These are phyloP conservation scores for Centropus unirufus DNA, from an alignment of 2,113 vertebrate genomes.

Conservation along the genomic window DNA sequence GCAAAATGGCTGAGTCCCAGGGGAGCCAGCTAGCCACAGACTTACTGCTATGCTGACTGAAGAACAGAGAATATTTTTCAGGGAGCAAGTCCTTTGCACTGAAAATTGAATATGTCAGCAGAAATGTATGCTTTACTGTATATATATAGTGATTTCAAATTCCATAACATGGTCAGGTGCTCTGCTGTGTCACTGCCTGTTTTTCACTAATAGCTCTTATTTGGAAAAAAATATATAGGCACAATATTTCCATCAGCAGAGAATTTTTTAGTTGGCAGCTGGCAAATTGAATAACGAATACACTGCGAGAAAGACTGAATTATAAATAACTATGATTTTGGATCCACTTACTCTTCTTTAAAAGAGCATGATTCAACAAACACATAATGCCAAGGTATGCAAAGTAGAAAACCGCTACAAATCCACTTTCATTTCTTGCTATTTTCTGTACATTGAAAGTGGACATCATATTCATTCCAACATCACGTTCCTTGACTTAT, in stretches of 20 bases:
- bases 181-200: background rate
- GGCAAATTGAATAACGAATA: background rate
- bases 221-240: background rate
- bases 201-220: background rate
- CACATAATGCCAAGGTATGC: background rate
- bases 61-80: background rate
- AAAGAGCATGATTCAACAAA: background rate
- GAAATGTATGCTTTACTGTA: background rate
- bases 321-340: background rate
- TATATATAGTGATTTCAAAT: background rate
- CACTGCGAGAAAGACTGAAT: background rate
- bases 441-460: background rate
- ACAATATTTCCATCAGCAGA: background rate
- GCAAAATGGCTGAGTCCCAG: background rate
- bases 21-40: background rate
- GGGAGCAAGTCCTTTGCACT: background rate
- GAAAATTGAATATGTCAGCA: background rate
- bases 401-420: background rate
- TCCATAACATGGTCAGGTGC: background rate
- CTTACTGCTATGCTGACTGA: background rate
- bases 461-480: background rate
- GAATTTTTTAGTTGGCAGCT: background rate
- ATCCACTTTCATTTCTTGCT: background rate
- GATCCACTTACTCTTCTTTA: background rate
- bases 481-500: accelerated